Conservation (phyloP, 2,113 vertebrate genomes). For the Otis tarda region DNA sequence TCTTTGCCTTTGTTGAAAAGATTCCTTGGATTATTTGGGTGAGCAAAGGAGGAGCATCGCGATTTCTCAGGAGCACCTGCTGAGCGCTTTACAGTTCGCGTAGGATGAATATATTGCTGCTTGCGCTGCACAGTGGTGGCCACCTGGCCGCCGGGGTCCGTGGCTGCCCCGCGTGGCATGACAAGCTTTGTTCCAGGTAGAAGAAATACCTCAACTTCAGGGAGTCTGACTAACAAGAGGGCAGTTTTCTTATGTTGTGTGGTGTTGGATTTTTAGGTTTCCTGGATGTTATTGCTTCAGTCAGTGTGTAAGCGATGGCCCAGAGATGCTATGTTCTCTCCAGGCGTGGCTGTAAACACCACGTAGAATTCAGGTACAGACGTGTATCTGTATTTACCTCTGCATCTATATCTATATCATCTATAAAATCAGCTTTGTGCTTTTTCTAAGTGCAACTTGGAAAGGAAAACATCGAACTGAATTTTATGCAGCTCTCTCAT, state of each 20-base stretch:
- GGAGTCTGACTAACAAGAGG: background rate
- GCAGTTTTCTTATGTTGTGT: background rate
- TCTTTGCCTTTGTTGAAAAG: background rate
- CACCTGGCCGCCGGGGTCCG: rapidly evolving
- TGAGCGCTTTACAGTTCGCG: background rate
- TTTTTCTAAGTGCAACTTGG: background rate
- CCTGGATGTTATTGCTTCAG: background rate
- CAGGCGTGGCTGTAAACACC: background rate
- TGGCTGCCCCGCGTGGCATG: background rate
- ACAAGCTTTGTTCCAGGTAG: background rate
- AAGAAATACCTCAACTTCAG: background rate
- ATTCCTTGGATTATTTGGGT: background rate
- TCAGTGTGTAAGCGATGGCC: background rate
- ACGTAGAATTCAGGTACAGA: background rate
- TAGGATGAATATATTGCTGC: background rate
- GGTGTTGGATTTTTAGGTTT: background rate
- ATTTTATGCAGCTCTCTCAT: background rate
- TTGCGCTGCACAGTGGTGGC: background rate
- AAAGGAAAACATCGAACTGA: background rate
- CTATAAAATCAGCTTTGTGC: background rate
- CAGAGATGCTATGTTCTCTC: background rate
- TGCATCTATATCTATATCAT: background rate
- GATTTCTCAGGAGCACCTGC: background rate
- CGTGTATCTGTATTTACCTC: background rate
- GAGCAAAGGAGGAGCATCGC: background rate